A percentile compares a stretch with the other conserved stretches of the same genome.
These are phyloP conservation scores for Polyodon spathula DNA, from an alignment of 2,113 vertebrate species.

Conservation along the genomic window DNA sequence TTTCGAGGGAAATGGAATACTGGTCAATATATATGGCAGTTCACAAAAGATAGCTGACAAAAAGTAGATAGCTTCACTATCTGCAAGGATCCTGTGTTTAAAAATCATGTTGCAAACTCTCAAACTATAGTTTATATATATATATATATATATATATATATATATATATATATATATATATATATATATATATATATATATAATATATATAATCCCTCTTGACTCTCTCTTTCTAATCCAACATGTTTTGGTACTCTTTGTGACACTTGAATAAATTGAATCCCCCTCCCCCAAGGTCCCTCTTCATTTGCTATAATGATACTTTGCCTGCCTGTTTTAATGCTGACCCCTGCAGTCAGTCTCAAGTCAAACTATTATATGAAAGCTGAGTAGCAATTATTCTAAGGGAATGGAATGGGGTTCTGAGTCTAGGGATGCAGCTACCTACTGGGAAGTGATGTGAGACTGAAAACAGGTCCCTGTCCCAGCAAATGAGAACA, in stretches of 20 bases:
- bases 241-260: too few relatives aligned
- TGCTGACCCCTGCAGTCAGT: conserved; percentile 6
- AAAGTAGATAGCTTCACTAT: too few relatives aligned
- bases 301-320: conserved; percentile 18
- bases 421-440: conserved; percentile 1
- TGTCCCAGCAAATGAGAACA: conserved; percentile 7
- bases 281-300: conserved; percentile 7
- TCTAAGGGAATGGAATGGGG: conserved; percentile 11
- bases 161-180: too few relatives aligned
- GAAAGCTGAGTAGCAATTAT: conserved; percentile 16
- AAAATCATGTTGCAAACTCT: too few relatives aligned
- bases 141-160: too few relatives aligned
- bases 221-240: conserved; percentile 11
- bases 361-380: conserved; percentile 12
- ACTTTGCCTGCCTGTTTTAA: conserved; percentile 13
- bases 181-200: too few relatives aligned
- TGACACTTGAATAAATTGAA: conserved; percentile 37
- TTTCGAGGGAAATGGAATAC: too few relatives aligned
- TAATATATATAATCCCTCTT: background rate
- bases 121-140: too few relatives aligned
- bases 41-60: too few relatives aligned
- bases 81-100: too few relatives aligned
- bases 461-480: background rate
- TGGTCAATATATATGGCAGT: too few relatives aligned
- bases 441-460: conserved; percentile 1